These are phyloP conservation scores for Calameuta idolon DNA, from an alignment of 2,888 invertebrate genomes.

Conservation along the genomic window DNA sequence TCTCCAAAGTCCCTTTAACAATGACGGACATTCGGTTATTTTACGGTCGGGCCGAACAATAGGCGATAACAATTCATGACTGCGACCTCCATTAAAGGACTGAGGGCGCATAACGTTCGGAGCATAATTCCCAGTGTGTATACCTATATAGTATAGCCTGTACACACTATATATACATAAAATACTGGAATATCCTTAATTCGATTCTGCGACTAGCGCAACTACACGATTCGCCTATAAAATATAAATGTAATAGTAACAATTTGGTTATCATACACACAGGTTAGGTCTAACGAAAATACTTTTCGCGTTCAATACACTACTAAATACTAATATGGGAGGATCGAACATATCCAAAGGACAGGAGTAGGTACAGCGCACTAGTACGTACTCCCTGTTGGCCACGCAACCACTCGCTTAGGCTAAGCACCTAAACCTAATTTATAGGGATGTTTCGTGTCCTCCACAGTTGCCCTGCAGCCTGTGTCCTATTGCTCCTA, in stretches of 20 bases:
- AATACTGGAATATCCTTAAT: neutral
- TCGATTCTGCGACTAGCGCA: neutral
- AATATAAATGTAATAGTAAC: neutral
- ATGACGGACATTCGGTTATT: constrained; percentile 40
- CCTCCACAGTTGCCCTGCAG: constrained; percentile 61
- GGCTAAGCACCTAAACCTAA: constrained; percentile 49
- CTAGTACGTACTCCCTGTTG: neutral
- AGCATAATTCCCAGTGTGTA: constrained; percentile 28
- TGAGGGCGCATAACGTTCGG: constrained; percentile 39
- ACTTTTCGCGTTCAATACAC: neutral
- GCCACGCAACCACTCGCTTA: constrained; percentile 16
- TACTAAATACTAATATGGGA: neutral
- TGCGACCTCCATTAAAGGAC: constrained; percentile 38
- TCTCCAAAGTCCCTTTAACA: neutral
- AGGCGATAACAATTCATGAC: constrained; percentile 59
- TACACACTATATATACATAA: neutral
- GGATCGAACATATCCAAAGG: neutral
- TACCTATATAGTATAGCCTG: neutral
- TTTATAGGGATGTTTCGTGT: constrained; percentile 65
- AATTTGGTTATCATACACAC: neutral
- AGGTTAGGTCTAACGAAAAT: neutral
- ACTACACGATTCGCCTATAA: neutral
- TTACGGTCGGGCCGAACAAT: constrained; percentile 54
- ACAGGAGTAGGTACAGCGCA: neutral
- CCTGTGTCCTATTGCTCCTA: constrained; percentile 65